A percentile compares a stretch with the other conserved stretches of the same genome.
Conservation (phyloP, 2,888 invertebrate species). For the Ceratothoa steindachneri region DNA sequence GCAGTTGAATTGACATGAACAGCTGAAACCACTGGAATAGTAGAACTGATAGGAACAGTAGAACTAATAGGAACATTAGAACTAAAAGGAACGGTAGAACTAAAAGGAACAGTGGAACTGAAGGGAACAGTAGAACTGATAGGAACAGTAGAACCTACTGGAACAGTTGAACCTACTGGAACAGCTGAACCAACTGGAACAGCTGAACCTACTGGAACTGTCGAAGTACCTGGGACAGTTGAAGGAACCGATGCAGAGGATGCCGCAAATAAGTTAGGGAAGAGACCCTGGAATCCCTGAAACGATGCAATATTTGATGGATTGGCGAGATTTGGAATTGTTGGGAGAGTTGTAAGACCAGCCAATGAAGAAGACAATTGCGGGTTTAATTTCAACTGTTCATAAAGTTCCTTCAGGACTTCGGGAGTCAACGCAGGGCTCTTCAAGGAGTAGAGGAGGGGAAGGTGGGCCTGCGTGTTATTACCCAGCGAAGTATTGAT, state of each 20-base stretch:
- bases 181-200: too few species aligned
- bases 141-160: background rate
- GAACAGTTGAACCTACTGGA: too few species aligned
- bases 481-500: background rate
- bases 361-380: conserved; percentile 27
- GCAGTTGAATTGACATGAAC: too few species aligned
- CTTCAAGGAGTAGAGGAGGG: conserved; percentile 30
- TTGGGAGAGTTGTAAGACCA: conserved; percentile 19
- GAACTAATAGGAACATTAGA: background rate
- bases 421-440: conserved; percentile 27
- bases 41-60: background rate
- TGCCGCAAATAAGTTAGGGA: conserved; percentile 10
- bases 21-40: too few species aligned
- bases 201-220: background rate
- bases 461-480: background rate
- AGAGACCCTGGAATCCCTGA: conserved; percentile 26
- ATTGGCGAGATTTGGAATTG: conserved; percentile 27
- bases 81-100: background rate
- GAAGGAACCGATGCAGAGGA: background rate
- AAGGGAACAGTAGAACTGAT: background rate
- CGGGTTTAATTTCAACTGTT: conserved; percentile 30
- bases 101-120: background rate
- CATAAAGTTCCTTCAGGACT: conserved; percentile 27
- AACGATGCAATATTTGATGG: conserved; percentile 25
- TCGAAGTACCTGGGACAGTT: background rate